A percentile compares a stretch with the other conserved stretches of the same genome.
Conservation (phyloP, 2,888 invertebrate genomes). For the Rapana venosa region DNA sequence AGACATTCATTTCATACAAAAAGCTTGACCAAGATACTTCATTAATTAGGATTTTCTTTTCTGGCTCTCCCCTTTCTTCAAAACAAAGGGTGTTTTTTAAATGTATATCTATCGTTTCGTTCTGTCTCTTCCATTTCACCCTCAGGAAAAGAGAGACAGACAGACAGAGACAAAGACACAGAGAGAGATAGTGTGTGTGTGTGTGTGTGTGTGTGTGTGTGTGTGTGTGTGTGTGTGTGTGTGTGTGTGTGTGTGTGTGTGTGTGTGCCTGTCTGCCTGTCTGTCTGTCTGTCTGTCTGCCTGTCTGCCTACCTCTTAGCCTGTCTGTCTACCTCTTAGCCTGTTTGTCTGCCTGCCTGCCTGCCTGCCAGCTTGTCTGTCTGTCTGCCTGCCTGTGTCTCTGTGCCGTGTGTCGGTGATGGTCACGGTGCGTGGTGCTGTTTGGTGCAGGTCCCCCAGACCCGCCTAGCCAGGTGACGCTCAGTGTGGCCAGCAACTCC, state of each 20-base stretch:
- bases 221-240: neutral
- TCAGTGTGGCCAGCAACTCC: slow-evolving; percentile 85
- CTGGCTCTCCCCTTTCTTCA: too few species aligned
- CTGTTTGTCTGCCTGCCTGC: neutral
- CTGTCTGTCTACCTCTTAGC: neutral
- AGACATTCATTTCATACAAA: too few species aligned
- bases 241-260: slow-evolving; percentile 2
- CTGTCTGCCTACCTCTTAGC: neutral
- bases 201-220: neutral
- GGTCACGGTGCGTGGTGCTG: neutral
- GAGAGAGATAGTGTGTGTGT: neutral
- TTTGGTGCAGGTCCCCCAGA: slow-evolving; percentile 82
- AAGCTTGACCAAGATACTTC: too few species aligned
- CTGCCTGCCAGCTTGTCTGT: neutral
- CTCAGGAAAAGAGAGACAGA: too few species aligned
- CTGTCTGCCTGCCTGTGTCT: neutral
- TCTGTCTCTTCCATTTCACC: too few species aligned
- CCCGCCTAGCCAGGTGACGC: slow-evolving; percentile 87
- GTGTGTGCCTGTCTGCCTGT: neutral
- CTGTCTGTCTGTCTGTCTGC: neutral
- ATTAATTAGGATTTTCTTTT: too few species aligned
- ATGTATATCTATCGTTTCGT: too few species aligned
- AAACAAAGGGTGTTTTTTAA: too few species aligned
- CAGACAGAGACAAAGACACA: neutral
- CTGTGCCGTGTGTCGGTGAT: neutral